Percentiles rank a stretch among this genome's conserved stretches.
Conservation (phyloP, 2,888 invertebrate species). For the Caenorhabditis imperialis region DNA sequence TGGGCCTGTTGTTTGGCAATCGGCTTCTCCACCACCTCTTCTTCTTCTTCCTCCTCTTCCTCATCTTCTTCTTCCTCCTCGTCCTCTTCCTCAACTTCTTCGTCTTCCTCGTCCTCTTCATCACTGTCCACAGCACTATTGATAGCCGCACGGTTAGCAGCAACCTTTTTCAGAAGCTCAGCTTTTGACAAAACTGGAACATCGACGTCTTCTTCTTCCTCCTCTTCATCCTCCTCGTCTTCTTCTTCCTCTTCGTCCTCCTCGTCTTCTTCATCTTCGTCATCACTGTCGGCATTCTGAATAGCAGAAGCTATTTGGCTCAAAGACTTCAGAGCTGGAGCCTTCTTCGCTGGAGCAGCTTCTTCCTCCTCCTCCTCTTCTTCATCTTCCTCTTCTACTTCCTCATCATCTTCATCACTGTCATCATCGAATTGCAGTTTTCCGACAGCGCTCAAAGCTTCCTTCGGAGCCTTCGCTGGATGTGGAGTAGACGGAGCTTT, state of each 20-base stretch:
- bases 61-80: slow-evolving; percentile 50
- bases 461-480: slow-evolving; percentile 51
- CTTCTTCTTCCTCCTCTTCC: slow-evolving; percentile 43
- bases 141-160: slow-evolving; percentile 30
- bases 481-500: slow-evolving; percentile 67
- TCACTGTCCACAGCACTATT: slow-evolving; percentile 14
- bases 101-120: slow-evolving; percentile 44
- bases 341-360: slow-evolving; percentile 22
- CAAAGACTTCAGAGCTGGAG: slow-evolving; percentile 12
- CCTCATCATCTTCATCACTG: slow-evolving; percentile 58
- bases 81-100: slow-evolving; percentile 51
- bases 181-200: slow-evolving; percentile 35
- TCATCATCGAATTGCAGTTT: slow-evolving; percentile 59
- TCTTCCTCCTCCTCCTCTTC: slow-evolving; percentile 57
- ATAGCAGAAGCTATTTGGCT: slow-evolving; percentile 39
- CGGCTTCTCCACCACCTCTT: slow-evolving; percentile 11
- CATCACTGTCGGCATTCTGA: slow-evolving; percentile 28
- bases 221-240: slow-evolving; percentile 44
- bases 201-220: slow-evolving; percentile 24
- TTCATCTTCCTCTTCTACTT: slow-evolving; percentile 54
- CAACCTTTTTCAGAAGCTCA: slow-evolving; percentile 38
- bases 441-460: slow-evolving; percentile 24
- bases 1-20: slow-evolving; percentile 8
- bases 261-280: slow-evolving; percentile 61
- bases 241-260: slow-evolving; percentile 59